phyloP scores from a whole-genome alignment of 1,140 invertebrate species.

The Teleopsis dalmanni region DNA sequence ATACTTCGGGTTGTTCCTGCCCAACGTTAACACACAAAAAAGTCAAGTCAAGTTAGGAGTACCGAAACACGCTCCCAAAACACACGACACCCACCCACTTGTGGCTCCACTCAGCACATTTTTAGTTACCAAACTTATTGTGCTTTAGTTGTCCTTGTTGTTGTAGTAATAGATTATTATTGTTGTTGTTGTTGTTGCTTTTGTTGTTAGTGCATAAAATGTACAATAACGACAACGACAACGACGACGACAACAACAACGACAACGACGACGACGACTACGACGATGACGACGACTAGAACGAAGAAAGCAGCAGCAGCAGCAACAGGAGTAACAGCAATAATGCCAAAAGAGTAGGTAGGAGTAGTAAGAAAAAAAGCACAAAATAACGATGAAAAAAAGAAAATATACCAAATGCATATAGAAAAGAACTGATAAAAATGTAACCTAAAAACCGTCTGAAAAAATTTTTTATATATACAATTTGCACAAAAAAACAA shows the following conservation, averaged over 20 bases:
- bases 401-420: too few species aligned
- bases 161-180: conserved; percentile 15
- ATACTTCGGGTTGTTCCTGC: background rate
- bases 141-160: background rate
- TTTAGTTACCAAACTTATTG: conserved; percentile 10
- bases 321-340: too few species aligned
- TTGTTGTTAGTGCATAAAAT: conserved; percentile 7
- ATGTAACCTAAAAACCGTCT: conserved; percentile 44
- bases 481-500: conserved; percentile 1
- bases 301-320: conserved; percentile 13
- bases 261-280: conserved; percentile 2
- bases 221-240: conserved; percentile 6
- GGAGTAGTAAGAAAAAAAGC: conserved; percentile 1
- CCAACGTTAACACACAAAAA: too few species aligned
- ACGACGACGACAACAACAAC: conserved; percentile 5
- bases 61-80: too few species aligned
- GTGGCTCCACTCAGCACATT: conserved; percentile 9
- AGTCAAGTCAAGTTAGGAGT: too few species aligned
- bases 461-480: conserved; percentile 28
- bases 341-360: background rate
- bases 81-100: conserved; percentile 12
- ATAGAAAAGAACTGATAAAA: conserved; percentile 36
- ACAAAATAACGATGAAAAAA: too few species aligned
- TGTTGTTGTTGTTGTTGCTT: conserved; percentile 8
- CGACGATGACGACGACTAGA: background rate